phyloP scores from a whole-genome alignment of 1,140 invertebrate species.

The Stenopsyche tienmushanensis region DNA sequence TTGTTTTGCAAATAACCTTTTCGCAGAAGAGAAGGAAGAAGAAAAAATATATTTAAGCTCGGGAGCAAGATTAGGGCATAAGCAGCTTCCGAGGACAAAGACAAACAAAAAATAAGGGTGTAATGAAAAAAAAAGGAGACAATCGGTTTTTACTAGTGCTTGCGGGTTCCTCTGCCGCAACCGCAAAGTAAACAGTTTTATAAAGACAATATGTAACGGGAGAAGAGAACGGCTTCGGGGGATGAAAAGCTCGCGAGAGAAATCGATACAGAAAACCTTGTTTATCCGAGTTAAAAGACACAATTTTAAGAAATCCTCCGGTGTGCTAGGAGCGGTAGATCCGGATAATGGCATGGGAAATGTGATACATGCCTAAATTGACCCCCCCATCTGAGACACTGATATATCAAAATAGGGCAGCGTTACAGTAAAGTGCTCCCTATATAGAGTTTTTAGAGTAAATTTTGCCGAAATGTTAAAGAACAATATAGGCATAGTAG shows the following conservation, averaged over 20 bases:
- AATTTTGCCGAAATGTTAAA: no score
- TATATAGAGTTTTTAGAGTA: no score
- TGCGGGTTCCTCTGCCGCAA: background rate
- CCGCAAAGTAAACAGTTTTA: slow-evolving; percentile 8
- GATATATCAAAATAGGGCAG: no score
- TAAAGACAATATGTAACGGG: slow-evolving; percentile 2
- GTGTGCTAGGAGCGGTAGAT: background rate
- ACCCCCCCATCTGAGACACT: no score
- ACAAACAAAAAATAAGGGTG: background rate
- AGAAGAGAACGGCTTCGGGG: background rate
- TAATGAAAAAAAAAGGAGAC: slow-evolving; percentile 4
- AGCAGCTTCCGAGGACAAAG: background rate
- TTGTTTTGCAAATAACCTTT: no score
- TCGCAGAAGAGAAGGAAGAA: background rate
- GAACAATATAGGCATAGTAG: no score
- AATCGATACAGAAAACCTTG: background rate
- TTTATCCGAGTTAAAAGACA: background rate
- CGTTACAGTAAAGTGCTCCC: no score
- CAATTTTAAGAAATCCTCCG: background rate
- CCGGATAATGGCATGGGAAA: no score
- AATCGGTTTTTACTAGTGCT: background rate
- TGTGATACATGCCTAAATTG: no score
- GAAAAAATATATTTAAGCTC: background rate
- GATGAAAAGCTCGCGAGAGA: no score
- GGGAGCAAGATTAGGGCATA: background rate